phyloP scores from a whole-genome alignment of 1,140 invertebrate genomes.

The Anastrepha obliqua region DNA sequence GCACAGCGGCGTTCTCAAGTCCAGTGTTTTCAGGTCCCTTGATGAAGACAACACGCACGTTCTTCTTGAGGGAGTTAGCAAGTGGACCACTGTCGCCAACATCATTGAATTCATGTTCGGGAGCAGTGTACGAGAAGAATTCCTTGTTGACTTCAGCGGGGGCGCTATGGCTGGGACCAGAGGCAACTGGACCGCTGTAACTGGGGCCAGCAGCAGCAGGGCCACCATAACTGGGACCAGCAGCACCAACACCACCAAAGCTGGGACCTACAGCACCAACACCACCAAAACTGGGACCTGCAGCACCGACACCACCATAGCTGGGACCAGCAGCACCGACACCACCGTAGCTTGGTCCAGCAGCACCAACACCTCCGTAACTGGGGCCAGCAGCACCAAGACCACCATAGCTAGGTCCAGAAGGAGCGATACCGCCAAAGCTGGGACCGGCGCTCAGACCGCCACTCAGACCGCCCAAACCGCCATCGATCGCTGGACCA shows the following conservation, averaged over 20 bases:
- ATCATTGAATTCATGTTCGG: conserved; percentile 66
- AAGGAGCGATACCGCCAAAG: too few relatives aligned
- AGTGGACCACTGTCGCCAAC: conserved; percentile 60
- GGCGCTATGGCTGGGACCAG: conserved; percentile 31
- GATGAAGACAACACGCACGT: conserved; percentile 67
- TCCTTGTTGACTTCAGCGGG: conserved; percentile 66
- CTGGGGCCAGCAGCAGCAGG: not conserved
- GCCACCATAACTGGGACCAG: conserved; percentile 14
- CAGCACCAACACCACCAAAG: conserved; percentile 53
- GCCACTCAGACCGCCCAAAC: conserved; percentile 58
- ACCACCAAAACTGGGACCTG: not conserved
- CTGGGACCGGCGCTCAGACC: too few relatives aligned
- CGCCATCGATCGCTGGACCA: conserved; percentile 61
- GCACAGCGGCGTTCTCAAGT: conserved; percentile 66
- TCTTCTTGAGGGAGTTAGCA: conserved; percentile 62
- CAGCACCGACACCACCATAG: not conserved
- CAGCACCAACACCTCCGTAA: conserved; percentile 50
- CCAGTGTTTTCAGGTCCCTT: conserved; percentile 69
- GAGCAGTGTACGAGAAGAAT: conserved; percentile 65
- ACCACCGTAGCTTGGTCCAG: not conserved
- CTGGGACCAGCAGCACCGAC: not conserved
- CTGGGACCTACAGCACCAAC: not conserved
- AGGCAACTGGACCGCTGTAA: not conserved
- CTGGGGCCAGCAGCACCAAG: too few relatives aligned
- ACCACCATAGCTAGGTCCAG: too few relatives aligned